These are phyloP conservation scores for Mastacembelus armatus DNA, from an alignment of 2,797 vertebrate genomes.

Conservation along the genomic window DNA sequence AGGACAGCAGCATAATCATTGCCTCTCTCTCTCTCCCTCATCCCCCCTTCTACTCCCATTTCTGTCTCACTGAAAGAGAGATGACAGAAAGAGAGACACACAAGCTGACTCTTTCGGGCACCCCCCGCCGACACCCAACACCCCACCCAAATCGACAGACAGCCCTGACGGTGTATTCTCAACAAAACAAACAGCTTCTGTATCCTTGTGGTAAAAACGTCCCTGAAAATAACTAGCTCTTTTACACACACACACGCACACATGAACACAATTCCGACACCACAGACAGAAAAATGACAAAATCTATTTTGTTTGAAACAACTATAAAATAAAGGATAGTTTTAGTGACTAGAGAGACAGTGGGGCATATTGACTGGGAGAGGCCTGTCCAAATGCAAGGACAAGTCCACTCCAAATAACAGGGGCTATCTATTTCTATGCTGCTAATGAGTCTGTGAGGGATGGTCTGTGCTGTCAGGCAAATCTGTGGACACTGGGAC, in stretches of 20 bases:
- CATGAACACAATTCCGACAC: not conserved
- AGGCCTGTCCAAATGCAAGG: conserved; percentile 48
- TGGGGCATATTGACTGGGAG: conserved; percentile 59
- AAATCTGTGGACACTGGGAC: conserved; percentile 31
- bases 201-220: conserved; percentile 24
- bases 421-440: conserved; percentile 50
- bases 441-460: conserved; percentile 57
- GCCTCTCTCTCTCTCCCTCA: conserved; percentile 16
- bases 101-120: not conserved
- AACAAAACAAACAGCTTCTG: conserved; percentile 17
- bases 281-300: conserved; percentile 19
- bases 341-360: conserved; percentile 56
- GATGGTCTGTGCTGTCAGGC: conserved; percentile 38
- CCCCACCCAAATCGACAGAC: conserved; percentile 4
- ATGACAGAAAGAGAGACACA: conserved; percentile 1
- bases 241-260: not conserved
- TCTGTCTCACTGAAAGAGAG: conserved; percentile 24
- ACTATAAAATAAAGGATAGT: conserved; percentile 25
- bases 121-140: no score
- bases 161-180: not conserved
- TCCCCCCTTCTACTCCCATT: conserved; percentile 13
- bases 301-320: conserved; percentile 39
- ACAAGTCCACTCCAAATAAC: conserved; percentile 49
- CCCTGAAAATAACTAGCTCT: not conserved
- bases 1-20: conserved; percentile 35